These are phyloP conservation scores for Euplagia quadripunctaria DNA, from an alignment of 2,888 invertebrate species.

Conservation along the genomic window DNA sequence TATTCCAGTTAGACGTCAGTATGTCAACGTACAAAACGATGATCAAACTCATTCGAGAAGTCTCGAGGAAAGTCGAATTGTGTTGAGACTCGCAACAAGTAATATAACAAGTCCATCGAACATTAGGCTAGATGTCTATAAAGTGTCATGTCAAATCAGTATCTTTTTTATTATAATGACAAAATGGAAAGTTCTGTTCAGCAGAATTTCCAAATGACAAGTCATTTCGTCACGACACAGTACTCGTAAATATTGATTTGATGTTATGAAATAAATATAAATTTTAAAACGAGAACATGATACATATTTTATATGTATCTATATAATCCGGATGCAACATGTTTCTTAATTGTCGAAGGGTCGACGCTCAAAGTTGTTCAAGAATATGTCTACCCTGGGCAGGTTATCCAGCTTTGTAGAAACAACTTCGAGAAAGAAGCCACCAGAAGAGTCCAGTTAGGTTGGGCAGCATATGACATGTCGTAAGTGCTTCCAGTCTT, in stretches of 20 bases:
- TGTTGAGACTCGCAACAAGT: not conserved
- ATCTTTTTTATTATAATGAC: not conserved
- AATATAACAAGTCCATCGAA: not conserved
- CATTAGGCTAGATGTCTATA: not conserved
- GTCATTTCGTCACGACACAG: not conserved
- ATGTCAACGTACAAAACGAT: not conserved
- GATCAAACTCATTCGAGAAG: not conserved
- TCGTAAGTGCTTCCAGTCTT: too few species aligned
- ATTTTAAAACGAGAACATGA: not conserved
- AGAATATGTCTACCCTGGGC: too few species aligned
- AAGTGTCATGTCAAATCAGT: conserved; percentile 1
- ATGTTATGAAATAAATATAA: not conserved
- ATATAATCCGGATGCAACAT: too few species aligned
- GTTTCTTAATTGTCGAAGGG: too few species aligned
- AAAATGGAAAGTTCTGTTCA: not conserved
- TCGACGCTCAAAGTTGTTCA: too few species aligned
- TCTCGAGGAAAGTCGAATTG: not conserved
- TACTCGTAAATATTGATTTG: not conserved
- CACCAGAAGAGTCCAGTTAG: too few species aligned
- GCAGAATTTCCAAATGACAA: not conserved
- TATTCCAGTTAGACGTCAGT: not conserved
- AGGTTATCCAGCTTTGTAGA: too few species aligned
- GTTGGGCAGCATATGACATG: too few species aligned
- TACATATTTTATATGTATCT: not conserved
- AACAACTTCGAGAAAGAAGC: too few species aligned